Evolutionary conservation across 2,113 vertebrate genomes (phyloP).

Genomic region (Setophaga coronata): DNA sequence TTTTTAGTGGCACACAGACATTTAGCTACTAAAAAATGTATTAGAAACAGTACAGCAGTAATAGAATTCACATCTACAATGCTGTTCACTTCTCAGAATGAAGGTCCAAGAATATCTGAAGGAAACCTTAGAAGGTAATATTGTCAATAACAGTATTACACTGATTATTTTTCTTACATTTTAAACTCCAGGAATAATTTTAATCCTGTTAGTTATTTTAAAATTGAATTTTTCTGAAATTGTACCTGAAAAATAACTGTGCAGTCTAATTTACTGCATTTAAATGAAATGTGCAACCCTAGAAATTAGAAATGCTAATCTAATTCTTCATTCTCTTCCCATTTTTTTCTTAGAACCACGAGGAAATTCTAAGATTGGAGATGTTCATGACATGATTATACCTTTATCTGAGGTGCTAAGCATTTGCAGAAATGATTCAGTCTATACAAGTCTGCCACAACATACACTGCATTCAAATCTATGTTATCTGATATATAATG

Average conservation of each 20-base stretch:
- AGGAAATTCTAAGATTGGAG: background rate
- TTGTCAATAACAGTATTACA: background rate
- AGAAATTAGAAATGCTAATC: background rate
- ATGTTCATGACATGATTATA: background rate
- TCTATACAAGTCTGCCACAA: background rate
- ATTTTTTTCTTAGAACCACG: background rate
- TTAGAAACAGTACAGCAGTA: slow-evolving; percentile 51
- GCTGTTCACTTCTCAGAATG: slow-evolving; percentile 1
- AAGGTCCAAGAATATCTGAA: slow-evolving; percentile 8
- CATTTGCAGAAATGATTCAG: background rate
- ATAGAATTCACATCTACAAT: slow-evolving; percentile 63
- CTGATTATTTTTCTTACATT: background rate
- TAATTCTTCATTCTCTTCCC: background rate
- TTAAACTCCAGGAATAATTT: background rate
- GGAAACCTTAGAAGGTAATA: background rate
- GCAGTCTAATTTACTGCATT: background rate
- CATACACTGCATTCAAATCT: background rate
- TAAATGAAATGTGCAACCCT: background rate
- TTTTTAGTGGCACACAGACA: slow-evolving; percentile 65
- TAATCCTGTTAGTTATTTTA: background rate
- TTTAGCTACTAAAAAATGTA: slow-evolving; percentile 66
- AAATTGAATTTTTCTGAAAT: background rate
- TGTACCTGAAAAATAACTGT: background rate
- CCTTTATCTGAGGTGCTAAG: background rate
- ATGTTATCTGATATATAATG: background rate